Conservation (phyloP, 2,113 vertebrate species). For the Hemiscyllium ocellatum region DNA sequence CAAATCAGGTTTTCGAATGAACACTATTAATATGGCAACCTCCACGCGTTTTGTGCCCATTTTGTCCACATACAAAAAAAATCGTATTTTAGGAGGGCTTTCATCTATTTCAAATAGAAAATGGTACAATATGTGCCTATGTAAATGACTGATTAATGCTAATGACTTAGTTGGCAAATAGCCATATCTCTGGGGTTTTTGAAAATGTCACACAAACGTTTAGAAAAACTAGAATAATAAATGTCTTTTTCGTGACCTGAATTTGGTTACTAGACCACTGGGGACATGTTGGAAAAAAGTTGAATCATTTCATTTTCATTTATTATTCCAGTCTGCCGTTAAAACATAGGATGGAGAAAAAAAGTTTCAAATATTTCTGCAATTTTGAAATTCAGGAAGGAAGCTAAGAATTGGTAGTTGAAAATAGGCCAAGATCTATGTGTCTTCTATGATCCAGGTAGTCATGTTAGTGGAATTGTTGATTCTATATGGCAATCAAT, state of each 20-base stretch:
- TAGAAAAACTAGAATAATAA: conserved; percentile 5
- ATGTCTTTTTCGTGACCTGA: conserved; percentile 6
- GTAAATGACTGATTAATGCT: conserved; percentile 4
- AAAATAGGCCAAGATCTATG: not conserved
- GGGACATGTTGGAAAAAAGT: not conserved
- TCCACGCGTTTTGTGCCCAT: not conserved
- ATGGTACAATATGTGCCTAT: not conserved
- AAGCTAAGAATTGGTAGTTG: not conserved
- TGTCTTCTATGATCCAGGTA: not conserved
- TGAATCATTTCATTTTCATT: not conserved
- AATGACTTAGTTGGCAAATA: conserved; percentile 2
- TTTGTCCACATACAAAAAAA: not conserved
- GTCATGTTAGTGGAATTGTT: not conserved
- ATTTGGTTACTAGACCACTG: not conserved
- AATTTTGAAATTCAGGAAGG: not conserved
- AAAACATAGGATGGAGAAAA: not conserved
- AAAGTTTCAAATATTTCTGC: not conserved
- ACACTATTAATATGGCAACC: not conserved
- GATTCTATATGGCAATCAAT: not conserved
- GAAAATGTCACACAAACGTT: conserved; percentile 9
- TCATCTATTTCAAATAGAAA: not conserved
- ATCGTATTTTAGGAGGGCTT: not conserved
- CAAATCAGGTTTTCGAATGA: not conserved
- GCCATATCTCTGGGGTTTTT: not conserved
- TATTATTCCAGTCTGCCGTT: not conserved